phyloP scores from a whole-genome alignment of 1,140 invertebrate species.

The Zaprionus lachaisei region DNA sequence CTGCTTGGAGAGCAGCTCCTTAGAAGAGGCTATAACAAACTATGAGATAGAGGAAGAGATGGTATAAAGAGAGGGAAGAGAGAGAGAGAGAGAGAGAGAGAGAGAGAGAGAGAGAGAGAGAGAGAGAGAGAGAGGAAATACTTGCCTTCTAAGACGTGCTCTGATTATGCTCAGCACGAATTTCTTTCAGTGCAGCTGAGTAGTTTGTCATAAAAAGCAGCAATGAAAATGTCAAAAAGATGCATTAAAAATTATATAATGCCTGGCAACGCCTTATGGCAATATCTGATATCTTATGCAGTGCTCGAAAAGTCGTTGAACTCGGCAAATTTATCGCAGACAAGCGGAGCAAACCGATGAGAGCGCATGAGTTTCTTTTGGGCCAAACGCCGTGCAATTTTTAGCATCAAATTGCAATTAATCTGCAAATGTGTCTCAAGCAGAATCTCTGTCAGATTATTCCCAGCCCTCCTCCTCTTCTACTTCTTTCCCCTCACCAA shows the following conservation, averaged over 20 bases:
- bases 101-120: background rate
- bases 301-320: conserved; percentile 7
- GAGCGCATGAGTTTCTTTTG: background rate
- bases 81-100: background rate
- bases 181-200: conserved; percentile 26
- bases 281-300: conserved; percentile 37
- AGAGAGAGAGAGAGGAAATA: conserved; percentile 18
- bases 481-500: background rate
- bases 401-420: conserved; percentile 82
- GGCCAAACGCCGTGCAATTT: conserved; percentile 63
- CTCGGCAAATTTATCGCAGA: background rate
- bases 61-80: background rate
- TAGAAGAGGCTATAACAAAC: conserved; percentile 30
- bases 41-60: background rate
- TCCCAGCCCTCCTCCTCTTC: background rate
- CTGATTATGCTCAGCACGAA: conserved; percentile 20
- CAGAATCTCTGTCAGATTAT: conserved; percentile 17
- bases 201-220: conserved; percentile 49
- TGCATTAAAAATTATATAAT: conserved; percentile 54
- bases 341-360: background rate
- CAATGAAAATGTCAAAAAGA: conserved; percentile 6
- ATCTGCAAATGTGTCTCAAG: conserved; percentile 56
- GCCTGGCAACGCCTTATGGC: conserved; percentile 16
- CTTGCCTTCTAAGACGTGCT: conserved; percentile 40
- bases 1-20: background rate